Conservation (phyloP, 2,113 vertebrate species). For the Hipposideros armiger region DNA sequence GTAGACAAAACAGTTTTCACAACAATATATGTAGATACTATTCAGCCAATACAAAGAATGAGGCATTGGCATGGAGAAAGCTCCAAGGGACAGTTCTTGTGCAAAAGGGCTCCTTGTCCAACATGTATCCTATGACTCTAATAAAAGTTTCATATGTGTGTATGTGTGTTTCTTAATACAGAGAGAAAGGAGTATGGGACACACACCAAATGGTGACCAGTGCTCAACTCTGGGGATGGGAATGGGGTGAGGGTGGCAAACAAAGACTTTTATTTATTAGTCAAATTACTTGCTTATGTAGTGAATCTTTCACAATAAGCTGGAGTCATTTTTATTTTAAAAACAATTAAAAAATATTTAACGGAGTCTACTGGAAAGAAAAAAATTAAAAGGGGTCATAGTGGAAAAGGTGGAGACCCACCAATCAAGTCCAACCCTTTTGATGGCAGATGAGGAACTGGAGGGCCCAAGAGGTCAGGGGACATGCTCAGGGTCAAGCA, state of each 20-base stretch:
- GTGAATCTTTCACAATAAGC: background rate
- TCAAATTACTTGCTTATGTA: slow-evolving; percentile 26
- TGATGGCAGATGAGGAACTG: background rate
- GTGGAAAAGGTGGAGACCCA: slow-evolving; percentile 19
- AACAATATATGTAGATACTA: background rate
- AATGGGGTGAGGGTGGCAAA: background rate
- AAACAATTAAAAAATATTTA: background rate
- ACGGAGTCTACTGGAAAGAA: background rate
- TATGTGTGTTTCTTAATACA: background rate
- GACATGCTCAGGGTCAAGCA: background rate
- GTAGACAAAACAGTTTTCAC: background rate
- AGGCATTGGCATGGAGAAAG: background rate
- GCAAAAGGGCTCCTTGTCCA: background rate
- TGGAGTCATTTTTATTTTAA: background rate
- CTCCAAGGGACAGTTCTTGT: background rate
- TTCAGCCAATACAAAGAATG: background rate
- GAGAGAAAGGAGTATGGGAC: background rate
- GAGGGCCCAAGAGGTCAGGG: background rate
- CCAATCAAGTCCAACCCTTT: background rate
- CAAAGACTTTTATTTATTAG: background rate
- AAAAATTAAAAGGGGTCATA: background rate
- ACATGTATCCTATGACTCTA: background rate
- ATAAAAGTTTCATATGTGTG: background rate
- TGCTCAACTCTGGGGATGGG: background rate
- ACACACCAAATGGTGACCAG: background rate